A percentile compares a stretch with the other conserved stretches of the same genome.
Conservation (phyloP, 2,113 vertebrate species). For the Myotis lucifugus region DNA sequence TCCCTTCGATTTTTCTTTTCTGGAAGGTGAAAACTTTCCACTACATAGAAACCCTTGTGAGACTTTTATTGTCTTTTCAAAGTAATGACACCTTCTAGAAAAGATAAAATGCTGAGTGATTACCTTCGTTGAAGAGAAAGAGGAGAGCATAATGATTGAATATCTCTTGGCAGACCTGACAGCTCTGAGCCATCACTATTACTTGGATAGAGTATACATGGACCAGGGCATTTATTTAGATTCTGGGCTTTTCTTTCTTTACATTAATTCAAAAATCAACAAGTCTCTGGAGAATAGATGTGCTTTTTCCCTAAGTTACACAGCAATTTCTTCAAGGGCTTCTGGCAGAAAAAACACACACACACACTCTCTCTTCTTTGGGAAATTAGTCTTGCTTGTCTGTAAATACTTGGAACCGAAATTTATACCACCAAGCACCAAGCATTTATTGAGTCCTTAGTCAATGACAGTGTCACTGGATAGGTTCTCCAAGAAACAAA, state of each 20-base stretch:
- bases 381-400: neutral
- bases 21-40: conserved; percentile 33
- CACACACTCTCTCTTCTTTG: neutral
- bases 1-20: neutral
- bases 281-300: neutral
- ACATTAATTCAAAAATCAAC: conserved; percentile 26
- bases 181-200: conserved; percentile 1
- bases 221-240: neutral
- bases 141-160: neutral
- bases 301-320: neutral
- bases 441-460: neutral
- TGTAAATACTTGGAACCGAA: neutral
- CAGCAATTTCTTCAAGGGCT: neutral
- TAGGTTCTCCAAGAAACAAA: neutral
- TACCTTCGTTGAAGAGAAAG: neutral
- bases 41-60: neutral
- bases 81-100: conserved; percentile 54
- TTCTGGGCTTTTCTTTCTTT: neutral
- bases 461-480: neutral
- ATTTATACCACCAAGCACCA: neutral
- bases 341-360: neutral
- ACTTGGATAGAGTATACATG: neutral
- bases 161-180: conserved; percentile 6
- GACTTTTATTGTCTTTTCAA: conserved; percentile 51
- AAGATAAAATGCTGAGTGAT: conserved; percentile 65